These are phyloP conservation scores for Ficedula albicollis DNA, from an alignment of 2,797 vertebrate genomes.

Conservation along the genomic window DNA sequence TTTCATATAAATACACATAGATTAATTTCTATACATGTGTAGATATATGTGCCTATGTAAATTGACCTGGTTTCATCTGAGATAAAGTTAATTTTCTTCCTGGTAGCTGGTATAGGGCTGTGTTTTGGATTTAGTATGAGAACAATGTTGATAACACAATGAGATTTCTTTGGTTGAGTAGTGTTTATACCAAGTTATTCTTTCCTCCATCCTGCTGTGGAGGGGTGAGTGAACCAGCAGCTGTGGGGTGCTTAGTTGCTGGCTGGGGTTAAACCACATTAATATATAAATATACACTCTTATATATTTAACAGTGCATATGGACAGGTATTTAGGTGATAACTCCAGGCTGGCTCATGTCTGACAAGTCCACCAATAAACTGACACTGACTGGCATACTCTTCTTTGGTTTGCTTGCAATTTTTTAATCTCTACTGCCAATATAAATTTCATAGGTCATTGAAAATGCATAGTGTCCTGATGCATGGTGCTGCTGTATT, in stretches of 20 bases:
- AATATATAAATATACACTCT: background rate
- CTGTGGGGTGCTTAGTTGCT: background rate
- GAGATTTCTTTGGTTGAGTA: background rate
- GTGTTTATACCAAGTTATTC: background rate
- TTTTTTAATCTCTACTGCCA: background rate
- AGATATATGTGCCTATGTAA: background rate
- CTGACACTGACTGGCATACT: background rate
- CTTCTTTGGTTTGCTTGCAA: background rate
- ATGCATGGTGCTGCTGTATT: background rate
- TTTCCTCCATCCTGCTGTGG: background rate
- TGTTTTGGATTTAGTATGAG: background rate
- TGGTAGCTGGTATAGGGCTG: background rate
- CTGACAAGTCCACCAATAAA: background rate
- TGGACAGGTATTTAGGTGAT: background rate
- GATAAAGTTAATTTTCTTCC: background rate
- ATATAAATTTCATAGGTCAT: background rate
- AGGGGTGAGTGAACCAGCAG: fast-evolving
- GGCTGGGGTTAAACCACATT: background rate
- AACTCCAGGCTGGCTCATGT: background rate
- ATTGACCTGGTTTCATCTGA: background rate
- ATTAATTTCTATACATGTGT: background rate
- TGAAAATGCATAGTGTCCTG: background rate
- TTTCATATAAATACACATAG: background rate
- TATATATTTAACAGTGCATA: background rate
- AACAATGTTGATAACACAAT: background rate